A percentile compares a stretch with the other conserved stretches of the same genome.
Conservation (phyloP, 2,113 vertebrate species). For the Oreochromis spilurus region DNA sequence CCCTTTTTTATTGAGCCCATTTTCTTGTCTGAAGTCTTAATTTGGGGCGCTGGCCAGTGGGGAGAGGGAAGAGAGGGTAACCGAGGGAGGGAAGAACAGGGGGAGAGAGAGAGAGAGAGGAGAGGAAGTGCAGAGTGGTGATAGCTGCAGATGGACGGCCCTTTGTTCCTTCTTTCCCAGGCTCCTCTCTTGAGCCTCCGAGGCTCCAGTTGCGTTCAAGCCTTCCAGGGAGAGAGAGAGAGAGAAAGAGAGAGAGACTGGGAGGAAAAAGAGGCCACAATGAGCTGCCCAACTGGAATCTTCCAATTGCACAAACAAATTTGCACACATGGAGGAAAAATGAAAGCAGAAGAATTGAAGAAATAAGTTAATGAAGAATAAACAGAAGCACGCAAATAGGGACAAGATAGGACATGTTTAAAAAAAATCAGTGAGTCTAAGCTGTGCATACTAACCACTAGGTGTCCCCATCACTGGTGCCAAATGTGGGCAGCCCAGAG, state of each 20-base stretch:
- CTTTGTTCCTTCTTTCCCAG: slow-evolving; percentile 77
- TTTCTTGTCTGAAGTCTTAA: slow-evolving; percentile 77
- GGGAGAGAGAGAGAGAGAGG: slow-evolving; percentile 4
- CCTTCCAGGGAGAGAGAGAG: slow-evolving; percentile 67
- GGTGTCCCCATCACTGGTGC: slow-evolving; percentile 57
- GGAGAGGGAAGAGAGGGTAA: slow-evolving; percentile 56
- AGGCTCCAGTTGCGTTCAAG: slow-evolving; percentile 73
- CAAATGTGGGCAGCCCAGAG: slow-evolving; percentile 22
- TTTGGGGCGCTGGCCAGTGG: slow-evolving; percentile 72
- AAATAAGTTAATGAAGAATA: neutral
- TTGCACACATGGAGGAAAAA: neutral
- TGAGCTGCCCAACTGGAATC: slow-evolving; percentile 70
- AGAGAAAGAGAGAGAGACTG: slow-evolving; percentile 11
- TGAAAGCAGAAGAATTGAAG: neutral
- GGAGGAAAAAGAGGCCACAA: slow-evolving; percentile 47
- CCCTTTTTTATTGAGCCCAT: slow-evolving; percentile 67
- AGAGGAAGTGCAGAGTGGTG: slow-evolving; percentile 42
- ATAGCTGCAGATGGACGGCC: slow-evolving; percentile 68
- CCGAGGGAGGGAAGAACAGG: slow-evolving; percentile 36
- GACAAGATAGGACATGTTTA: neutral
- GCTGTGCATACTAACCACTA: slow-evolving; percentile 62
- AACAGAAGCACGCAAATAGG: neutral
- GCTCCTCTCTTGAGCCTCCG: slow-evolving; percentile 72
- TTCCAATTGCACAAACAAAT: slow-evolving; percentile 49
- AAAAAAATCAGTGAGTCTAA: neutral